Base-by-base conservation (phyloP, 2,113 vertebrate species). In the Crotalus helleri region DNA sequence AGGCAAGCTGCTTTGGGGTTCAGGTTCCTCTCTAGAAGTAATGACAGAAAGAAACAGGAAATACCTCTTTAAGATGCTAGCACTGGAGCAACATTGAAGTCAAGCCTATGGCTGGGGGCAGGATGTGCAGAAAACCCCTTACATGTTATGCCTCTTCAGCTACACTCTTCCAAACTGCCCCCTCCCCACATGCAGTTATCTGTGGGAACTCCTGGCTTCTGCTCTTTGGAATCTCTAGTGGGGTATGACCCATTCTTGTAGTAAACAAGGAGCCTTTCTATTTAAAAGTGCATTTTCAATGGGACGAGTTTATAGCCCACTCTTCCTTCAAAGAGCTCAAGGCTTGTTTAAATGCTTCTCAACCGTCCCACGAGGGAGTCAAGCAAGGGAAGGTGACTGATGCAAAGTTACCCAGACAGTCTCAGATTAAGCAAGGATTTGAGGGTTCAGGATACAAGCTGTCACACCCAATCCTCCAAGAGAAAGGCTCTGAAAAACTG, bases 1-100 rank as follows among this genome's bases (percentile, higher is more conserved):
- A 99, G 99, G 98, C 99, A 99, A 98, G 99, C 99, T 97, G 99
- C 99, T 99, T 99, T 99, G 96, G 99, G 99, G 97, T 99, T 99
- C 93, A 99, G 96, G 97, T 99, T 99, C 95, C 99, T 97, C 97
- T 99, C 99, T 99, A 97, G 4, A 94, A 97, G 24, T 87, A 90
- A 85, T 0, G 53, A 29, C 12, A 93, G 91, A 96, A 95, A 94
- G 93, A 94, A 19, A 85, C 7, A 1, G n/a, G 58, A 91, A 24
- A 57, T 11, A 24, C 11, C 24, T 33, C 3, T 26, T 17, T 64
- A 17, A 21, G 21, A 15, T 64, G 46, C 11, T 55, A 13, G 12
- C 0, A 39, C 13, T 23, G 51, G 23, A 5, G 13, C 39, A 6
- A n/a, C 26, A 13, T 11, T n/a, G 29, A 46, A 2, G 24, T 24